A percentile compares a stretch with the other conserved stretches of the same genome.
Conservation (phyloP, 1,140 invertebrate genomes). For the Mya arenaria region DNA sequence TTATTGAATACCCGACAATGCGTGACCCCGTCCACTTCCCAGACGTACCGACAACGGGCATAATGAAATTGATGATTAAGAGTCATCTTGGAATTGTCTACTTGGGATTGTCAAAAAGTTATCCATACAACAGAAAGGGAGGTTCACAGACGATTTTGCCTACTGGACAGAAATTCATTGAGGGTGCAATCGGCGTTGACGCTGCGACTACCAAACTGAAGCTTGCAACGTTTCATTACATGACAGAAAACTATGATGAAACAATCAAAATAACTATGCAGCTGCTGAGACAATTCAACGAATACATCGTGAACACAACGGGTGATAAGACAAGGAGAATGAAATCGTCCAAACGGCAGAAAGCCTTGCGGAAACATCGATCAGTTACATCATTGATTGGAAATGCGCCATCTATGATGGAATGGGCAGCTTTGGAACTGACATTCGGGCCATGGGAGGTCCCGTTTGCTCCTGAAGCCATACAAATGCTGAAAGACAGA, state of each 20-base stretch:
- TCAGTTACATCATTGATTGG: slow-evolving; percentile 48
- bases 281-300: slow-evolving; percentile 48
- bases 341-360: slow-evolving; percentile 40
- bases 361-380: slow-evolving; percentile 32
- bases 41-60: slow-evolving; percentile 28
- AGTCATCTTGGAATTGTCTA: slow-evolving; percentile 30
- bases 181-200: slow-evolving; percentile 40
- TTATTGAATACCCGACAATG: slow-evolving; percentile 48
- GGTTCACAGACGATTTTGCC: slow-evolving; percentile 30
- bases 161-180: slow-evolving; percentile 30
- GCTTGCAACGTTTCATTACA: slow-evolving; percentile 42
- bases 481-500: slow-evolving; percentile 49
- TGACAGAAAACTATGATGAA: slow-evolving; percentile 51
- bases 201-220: slow-evolving; percentile 41
- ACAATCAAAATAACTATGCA: slow-evolving; percentile 52
- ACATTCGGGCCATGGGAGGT: slow-evolving; percentile 44
- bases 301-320: slow-evolving; percentile 51
- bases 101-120: slow-evolving; percentile 38
- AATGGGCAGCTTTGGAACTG: slow-evolving; percentile 47
- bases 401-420: slow-evolving; percentile 37
- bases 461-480: slow-evolving; percentile 46
- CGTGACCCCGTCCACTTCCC: slow-evolving; percentile 50
- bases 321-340: slow-evolving; percentile 47
- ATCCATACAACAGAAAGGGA: slow-evolving; percentile 39
- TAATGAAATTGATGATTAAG: slow-evolving; percentile 36